Evolutionary conservation across 2,113 vertebrate species (phyloP).

Genomic region (Macrotis lagotis): DNA sequence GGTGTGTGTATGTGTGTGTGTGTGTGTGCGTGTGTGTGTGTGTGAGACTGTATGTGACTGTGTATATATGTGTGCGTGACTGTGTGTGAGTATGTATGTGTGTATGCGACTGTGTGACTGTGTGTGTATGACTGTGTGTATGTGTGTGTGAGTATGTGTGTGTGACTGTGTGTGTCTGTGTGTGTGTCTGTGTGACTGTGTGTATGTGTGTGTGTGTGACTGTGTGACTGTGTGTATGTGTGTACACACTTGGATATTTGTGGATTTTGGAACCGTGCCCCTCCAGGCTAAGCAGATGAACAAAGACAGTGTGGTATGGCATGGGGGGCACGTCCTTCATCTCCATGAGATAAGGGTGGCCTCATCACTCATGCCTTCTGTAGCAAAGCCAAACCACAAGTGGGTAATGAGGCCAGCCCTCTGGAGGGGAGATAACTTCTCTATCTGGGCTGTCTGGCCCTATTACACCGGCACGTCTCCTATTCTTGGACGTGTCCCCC

Average conservation of each 20-base stretch:
- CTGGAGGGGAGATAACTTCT: conserved; percentile 41
- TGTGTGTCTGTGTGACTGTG: no score
- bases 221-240: not conserved
- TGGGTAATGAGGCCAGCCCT: conserved; percentile 60
- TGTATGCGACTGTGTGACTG: not conserved
- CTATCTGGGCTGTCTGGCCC: conserved; percentile 58
- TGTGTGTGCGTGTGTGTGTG: not conserved
- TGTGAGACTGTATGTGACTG: no score
- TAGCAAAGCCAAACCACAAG: conserved; percentile 50
- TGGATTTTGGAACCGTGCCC: conserved; percentile 19
- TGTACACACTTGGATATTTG: not conserved
- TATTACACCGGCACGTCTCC: conserved; percentile 43
- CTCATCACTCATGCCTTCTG: conserved; percentile 39
- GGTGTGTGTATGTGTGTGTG: not conserved
- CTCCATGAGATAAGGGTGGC: conserved; percentile 55
- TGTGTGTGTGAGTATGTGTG: not conserved
- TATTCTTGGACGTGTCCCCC: conserved; percentile 45
- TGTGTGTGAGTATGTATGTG: no score
- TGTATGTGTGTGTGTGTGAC: no score
- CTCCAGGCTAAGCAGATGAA: not conserved
- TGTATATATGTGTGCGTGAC: no score
- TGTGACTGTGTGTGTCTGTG: not conserved
- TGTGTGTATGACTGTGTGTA: no score
- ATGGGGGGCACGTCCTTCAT: conserved; percentile 31
- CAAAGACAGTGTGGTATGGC: not conserved